These are phyloP conservation scores for Phoxinus dragarum DNA, from an alignment of 2,797 vertebrate species.

Conservation along the genomic window DNA sequence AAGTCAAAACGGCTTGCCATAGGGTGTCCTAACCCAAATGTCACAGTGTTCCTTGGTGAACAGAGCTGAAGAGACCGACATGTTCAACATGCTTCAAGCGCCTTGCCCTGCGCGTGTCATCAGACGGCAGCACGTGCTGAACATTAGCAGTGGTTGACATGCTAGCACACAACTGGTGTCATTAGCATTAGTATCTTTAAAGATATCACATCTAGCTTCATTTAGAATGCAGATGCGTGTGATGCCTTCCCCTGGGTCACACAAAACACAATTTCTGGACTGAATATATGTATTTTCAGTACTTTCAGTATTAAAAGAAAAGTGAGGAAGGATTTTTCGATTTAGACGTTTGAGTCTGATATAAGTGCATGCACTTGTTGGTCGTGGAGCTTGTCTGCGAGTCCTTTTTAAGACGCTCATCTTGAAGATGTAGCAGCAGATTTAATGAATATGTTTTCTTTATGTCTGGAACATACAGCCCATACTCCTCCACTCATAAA, in stretches of 20 bases:
- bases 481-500: conserved; percentile 61
- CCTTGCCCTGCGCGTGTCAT: not conserved
- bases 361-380: not conserved
- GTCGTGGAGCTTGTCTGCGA: not conserved
- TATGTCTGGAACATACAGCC: conserved; percentile 45
- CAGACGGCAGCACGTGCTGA: conserved; percentile 5
- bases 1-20: too few relatives aligned
- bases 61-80: not conserved
- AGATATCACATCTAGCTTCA: conserved; percentile 29
- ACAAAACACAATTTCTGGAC: conserved; percentile 1
- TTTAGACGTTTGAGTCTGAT: conserved; percentile 3
- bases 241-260: not conserved
- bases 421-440: conserved; percentile 32
- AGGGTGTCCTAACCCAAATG: conserved; percentile 8
- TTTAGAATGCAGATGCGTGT: conserved; percentile 9
- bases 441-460: conserved; percentile 58
- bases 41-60: conserved; percentile 9
- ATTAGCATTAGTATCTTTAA: conserved; percentile 42
- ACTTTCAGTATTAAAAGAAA: not conserved
- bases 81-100: conserved; percentile 11
- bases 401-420: not conserved
- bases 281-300: conserved; percentile 3
- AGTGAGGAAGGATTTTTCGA: not conserved
- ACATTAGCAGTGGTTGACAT: conserved; percentile 26
- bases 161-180: conserved; percentile 38